phyloP scores from a whole-genome alignment of 2,888 invertebrate species.

The Catonia carolina region DNA sequence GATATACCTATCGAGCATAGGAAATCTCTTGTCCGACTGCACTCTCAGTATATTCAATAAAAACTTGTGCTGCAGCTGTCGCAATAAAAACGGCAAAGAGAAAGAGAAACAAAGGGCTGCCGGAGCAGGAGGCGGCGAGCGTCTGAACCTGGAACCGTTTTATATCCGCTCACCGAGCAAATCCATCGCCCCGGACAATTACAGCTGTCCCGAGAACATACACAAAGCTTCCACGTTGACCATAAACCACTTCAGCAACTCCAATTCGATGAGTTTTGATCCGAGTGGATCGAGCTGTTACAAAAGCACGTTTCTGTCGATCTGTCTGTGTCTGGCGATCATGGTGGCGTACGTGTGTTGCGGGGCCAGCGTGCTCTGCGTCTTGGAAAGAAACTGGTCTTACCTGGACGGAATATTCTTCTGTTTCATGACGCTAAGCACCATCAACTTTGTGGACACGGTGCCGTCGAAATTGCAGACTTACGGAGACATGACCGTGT shows the following conservation, averaged over 20 bases:
- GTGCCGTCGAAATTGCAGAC: constrained; percentile 17
- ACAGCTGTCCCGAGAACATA: no score
- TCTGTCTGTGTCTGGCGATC: constrained; percentile 68
- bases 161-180: constrained; percentile 48
- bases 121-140: constrained; percentile 74
- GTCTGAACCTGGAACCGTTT: constrained; percentile 52
- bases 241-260: constrained; percentile 39
- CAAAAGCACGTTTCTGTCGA: no score
- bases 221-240: constrained; percentile 37
- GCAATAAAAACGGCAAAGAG: constrained; percentile 58
- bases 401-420: constrained; percentile 87
- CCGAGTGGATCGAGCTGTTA: no score
- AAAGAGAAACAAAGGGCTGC: constrained; percentile 63
- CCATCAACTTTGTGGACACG: constrained; percentile 23
- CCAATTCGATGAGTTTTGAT: no score
- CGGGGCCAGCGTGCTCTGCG: constrained; percentile 80
- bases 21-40: constrained; percentile 73
- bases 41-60: constrained; percentile 72
- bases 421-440: constrained; percentile 80
- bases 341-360: constrained; percentile 87
- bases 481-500: constrained; percentile 53
- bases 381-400: constrained; percentile 80
- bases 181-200: no score
- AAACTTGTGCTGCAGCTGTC: constrained; percentile 76
- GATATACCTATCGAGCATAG: constrained; percentile 80